Conservation (phyloP, 2,113 vertebrate species). For the Bostrychus sinensis region DNA sequence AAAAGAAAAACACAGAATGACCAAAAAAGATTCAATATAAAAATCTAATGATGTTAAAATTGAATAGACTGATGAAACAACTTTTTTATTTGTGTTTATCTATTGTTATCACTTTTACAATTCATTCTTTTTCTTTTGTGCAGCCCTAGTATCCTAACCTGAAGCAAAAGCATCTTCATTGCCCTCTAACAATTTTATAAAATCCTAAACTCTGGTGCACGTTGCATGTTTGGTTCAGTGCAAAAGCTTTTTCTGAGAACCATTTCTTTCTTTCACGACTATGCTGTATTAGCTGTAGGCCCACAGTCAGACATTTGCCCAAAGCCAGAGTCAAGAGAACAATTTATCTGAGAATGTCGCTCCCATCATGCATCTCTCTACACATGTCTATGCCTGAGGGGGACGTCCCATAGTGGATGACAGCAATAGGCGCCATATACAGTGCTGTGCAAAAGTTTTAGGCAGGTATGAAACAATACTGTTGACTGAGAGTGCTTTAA, state of each 20-base stretch:
- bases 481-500: too few relatives aligned
- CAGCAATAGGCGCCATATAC: constrained; percentile 31
- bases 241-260: constrained; percentile 18
- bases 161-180: too few relatives aligned
- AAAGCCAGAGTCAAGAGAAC: constrained; percentile 43
- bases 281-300: constrained; percentile 42
- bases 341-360: constrained; percentile 28
- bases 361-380: constrained; percentile 50
- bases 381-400: constrained; percentile 65
- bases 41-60: too few relatives aligned
- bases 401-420: constrained; percentile 44
- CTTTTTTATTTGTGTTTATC: too few relatives aligned
- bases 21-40: too few relatives aligned
- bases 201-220: neutral
- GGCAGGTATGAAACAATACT: too few relatives aligned
- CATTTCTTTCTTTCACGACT: constrained; percentile 20
- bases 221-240: constrained; percentile 14
- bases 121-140: too few relatives aligned
- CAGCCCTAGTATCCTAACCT: too few relatives aligned
- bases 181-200: too few relatives aligned
- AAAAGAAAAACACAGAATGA: too few relatives aligned
- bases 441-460: neutral
- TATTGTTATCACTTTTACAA: too few relatives aligned
- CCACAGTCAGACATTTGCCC: constrained; percentile 48
- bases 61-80: too few relatives aligned